These are phyloP conservation scores for Leptinotarsa juncta DNA, from an alignment of 2,888 invertebrate genomes.

Conservation along the genomic window DNA sequence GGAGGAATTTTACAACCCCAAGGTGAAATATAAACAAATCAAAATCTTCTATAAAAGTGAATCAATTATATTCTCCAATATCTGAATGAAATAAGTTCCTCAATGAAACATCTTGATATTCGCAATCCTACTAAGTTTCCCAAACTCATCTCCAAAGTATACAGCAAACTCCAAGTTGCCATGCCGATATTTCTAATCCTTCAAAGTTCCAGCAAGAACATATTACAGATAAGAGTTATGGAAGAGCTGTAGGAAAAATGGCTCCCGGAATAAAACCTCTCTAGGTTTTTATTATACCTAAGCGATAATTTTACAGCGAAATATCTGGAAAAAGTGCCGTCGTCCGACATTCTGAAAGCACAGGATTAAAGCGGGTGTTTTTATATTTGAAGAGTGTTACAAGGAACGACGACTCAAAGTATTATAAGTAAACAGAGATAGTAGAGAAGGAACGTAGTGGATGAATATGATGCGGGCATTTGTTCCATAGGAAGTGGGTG, in stretches of 20 bases:
- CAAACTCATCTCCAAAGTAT: constrained; percentile 5
- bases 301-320: constrained; percentile 15
- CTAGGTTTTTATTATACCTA: constrained; percentile 18
- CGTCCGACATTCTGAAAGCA: constrained; percentile 15
- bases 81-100: no score
- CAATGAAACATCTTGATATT: background rate
- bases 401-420: constrained; percentile 9
- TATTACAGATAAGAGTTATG: constrained; percentile 18
- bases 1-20: no score
- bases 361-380: constrained; percentile 10
- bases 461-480: background rate
- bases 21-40: no score
- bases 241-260: constrained; percentile 7
- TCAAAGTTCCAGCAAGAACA: constrained; percentile 2
- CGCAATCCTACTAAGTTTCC: background rate
- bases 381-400: constrained; percentile 17
- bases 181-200: background rate
- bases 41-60: no score
- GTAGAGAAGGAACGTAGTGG: no score
- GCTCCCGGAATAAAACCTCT: constrained; percentile 10
- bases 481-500: background rate
- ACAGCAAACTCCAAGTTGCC: constrained; percentile 1
- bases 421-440: background rate
- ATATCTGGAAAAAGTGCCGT: constrained; percentile 4
- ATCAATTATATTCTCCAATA: no score